phyloP scores from a whole-genome alignment of 2,888 invertebrate genomes.

The Hipparchia sbordonii region DNA sequence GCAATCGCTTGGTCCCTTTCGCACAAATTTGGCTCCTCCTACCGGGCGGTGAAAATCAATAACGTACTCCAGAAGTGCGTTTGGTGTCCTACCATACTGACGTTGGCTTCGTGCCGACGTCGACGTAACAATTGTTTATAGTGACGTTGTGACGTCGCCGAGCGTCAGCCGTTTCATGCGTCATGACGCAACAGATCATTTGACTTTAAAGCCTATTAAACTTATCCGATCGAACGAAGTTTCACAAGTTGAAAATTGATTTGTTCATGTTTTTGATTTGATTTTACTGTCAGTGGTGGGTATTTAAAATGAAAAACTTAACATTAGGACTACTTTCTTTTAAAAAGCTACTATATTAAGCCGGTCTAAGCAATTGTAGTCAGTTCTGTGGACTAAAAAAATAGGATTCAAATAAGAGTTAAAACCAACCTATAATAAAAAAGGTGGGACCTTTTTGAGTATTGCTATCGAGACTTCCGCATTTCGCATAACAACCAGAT shows the following conservation, averaged over 20 bases:
- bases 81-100: constrained; percentile 75
- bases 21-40: constrained; percentile 78
- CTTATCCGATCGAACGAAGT: not conserved
- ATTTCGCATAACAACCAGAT: too few relatives aligned
- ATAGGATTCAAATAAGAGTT: too few relatives aligned
- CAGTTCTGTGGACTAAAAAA: too few relatives aligned
- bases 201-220: constrained; percentile 42
- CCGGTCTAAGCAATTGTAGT: too few relatives aligned
- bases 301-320: not conserved
- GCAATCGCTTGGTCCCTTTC: constrained; percentile 80
- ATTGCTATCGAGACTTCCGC: too few relatives aligned
- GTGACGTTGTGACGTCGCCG: constrained; percentile 19
- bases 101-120: constrained; percentile 58
- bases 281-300: not conserved
- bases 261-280: not conserved
- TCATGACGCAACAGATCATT: constrained; percentile 42
- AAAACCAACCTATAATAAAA: too few relatives aligned
- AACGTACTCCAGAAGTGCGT: constrained; percentile 80
- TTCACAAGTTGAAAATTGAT: not conserved
- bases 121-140: constrained; percentile 49
- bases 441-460: too few relatives aligned
- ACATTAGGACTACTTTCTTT: too few relatives aligned
- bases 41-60: constrained; percentile 81
- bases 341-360: too few relatives aligned
- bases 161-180: constrained; percentile 16